These are phyloP conservation scores for Chascanopsetta lugubris DNA, from an alignment of 2,113 vertebrate species.

Conservation along the genomic window DNA sequence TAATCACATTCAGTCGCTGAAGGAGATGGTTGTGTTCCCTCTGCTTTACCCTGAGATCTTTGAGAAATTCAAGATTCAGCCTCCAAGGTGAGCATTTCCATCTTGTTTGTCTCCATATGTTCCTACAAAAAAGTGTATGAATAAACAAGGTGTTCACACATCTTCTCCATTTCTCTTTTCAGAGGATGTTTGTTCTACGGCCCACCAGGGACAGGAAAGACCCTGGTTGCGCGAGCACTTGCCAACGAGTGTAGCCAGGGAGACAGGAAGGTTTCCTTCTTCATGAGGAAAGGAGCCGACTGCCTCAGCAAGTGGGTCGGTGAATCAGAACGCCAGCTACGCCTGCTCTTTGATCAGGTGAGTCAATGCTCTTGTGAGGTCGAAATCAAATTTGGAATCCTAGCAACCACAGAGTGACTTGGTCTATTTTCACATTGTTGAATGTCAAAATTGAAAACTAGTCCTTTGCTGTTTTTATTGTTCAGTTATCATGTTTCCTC, in stretches of 20 bases:
- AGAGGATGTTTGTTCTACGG: conserved; percentile 99
- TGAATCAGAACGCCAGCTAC: conserved; percentile 97
- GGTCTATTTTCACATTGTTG: neutral
- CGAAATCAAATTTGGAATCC: neutral
- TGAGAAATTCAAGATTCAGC: conserved; percentile 99
- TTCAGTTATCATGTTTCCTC: neutral
- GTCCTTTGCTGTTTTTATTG: neutral
- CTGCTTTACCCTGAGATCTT: conserved; percentile 97
- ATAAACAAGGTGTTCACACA: neutral
- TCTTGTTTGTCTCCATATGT: neutral
- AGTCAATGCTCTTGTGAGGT: conserved; percentile 32
- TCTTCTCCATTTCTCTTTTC: conserved; percentile 45
- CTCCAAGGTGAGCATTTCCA: conserved; percentile 95
- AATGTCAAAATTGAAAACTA: neutral
- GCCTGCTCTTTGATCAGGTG: conserved; percentile 99
- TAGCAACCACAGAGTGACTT: neutral
- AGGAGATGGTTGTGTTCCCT: conserved; percentile 99
- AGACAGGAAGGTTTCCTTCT: conserved; percentile 97
- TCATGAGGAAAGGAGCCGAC: conserved; percentile 99
- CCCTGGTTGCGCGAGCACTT: conserved; percentile 95
- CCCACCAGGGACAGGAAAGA: conserved; percentile 98
- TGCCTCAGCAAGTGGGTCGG: conserved; percentile 99
- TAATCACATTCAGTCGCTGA: conserved; percentile 95
- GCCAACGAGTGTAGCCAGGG: conserved; percentile 99
- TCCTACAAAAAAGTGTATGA: neutral